Evolutionary conservation across 2,113 vertebrate genomes (phyloP).

Genomic region (Peromyscus californicus): DNA sequence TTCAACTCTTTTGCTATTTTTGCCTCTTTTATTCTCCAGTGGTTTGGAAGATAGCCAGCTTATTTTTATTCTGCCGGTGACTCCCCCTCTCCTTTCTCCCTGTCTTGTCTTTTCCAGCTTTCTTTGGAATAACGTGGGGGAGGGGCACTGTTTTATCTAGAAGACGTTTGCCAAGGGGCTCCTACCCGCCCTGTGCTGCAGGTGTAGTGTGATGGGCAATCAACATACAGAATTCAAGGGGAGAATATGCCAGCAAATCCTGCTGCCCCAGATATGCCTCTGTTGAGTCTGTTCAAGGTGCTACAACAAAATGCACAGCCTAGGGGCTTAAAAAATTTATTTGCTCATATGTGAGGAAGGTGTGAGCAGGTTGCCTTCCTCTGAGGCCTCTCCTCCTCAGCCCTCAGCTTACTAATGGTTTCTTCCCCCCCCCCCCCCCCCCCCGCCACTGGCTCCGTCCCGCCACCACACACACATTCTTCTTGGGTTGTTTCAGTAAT

Average conservation of each 20-base stretch:
- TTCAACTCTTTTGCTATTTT: constrained; percentile 57
- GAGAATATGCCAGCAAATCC: not conserved
- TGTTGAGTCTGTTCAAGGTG: not conserved
- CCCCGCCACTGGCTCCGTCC: too few relatives aligned
- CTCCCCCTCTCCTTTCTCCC: constrained; percentile 39
- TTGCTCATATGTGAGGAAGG: not conserved
- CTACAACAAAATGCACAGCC: not conserved
- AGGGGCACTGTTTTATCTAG: not conserved
- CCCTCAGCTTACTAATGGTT: not conserved
- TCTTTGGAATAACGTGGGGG: constrained; percentile 47
- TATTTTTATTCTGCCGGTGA: constrained; percentile 70
- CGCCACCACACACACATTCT: not conserved
- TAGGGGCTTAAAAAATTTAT: not conserved
- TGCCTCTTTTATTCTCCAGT: constrained; percentile 64
- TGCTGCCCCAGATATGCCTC: not conserved
- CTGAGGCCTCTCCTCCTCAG: not conserved
- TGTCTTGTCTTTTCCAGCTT: constrained; percentile 47
- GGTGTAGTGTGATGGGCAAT: accelerated
- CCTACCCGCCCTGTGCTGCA: not conserved
- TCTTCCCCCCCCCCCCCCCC: not conserved
- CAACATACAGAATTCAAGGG: not conserved
- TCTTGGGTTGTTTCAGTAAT: not conserved
- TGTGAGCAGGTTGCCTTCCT: not conserved
- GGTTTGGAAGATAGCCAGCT: constrained; percentile 72
- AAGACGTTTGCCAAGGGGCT: not conserved